Conservation (phyloP, 2,888 invertebrate genomes). For the Caenorhabditis sulstoni region DNA sequence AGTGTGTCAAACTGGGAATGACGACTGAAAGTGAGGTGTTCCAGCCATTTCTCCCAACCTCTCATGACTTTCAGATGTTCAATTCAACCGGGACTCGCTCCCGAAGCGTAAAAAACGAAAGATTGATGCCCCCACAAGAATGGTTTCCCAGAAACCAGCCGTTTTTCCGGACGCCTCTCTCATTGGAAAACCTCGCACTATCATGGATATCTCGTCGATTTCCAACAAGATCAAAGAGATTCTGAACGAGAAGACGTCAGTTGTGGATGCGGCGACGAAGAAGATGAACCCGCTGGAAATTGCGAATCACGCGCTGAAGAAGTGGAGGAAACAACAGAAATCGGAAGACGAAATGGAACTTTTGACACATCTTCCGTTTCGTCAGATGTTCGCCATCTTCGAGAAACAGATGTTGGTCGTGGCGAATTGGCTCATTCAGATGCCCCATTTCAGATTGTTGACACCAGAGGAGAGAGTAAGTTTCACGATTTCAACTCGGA, state of each 20-base stretch:
- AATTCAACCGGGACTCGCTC: slow-evolving; percentile 62
- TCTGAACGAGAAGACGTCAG: slow-evolving; percentile 18
- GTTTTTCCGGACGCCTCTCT: slow-evolving; percentile 12
- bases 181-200: slow-evolving; percentile 26
- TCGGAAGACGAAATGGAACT: slow-evolving; percentile 35
- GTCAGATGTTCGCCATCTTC: slow-evolving; percentile 42
- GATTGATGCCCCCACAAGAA: neutral
- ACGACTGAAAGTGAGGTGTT: slow-evolving; percentile 56
- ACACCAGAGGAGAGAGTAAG: slow-evolving; percentile 52
- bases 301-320: slow-evolving; percentile 32
- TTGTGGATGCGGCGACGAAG: slow-evolving; percentile 6
- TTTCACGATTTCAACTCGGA: neutral
- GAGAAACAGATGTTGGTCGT: slow-evolving; percentile 57
- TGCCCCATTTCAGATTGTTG: slow-evolving; percentile 49
- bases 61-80: slow-evolving; percentile 48
- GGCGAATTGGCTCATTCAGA: slow-evolving; percentile 60
- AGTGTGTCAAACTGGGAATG: slow-evolving; percentile 62
- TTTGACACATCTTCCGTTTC: slow-evolving; percentile 25
- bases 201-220: slow-evolving; percentile 40
- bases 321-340: slow-evolving; percentile 47
- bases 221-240: slow-evolving; percentile 22
- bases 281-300: slow-evolving; percentile 47
- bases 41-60: too few relatives aligned
- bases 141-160: neutral
- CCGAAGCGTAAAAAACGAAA: slow-evolving; percentile 21